Conservation (phyloP, 2,888 invertebrate species). For the Agrilus cyanescens region DNA sequence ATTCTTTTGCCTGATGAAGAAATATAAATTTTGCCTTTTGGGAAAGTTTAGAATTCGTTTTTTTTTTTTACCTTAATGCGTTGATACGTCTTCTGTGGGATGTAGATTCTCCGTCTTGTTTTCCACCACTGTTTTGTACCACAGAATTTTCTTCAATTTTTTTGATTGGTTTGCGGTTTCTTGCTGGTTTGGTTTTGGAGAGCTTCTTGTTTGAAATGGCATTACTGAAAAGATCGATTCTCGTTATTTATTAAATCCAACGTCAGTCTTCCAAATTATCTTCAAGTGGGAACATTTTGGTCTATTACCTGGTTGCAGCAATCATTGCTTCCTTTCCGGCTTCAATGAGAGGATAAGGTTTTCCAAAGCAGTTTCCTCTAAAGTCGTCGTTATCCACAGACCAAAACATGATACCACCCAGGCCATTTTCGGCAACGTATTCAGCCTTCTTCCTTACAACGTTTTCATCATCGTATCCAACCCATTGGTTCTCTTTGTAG, state of each 20-base stretch:
- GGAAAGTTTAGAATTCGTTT: too few relatives aligned
- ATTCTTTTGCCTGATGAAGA: not conserved
- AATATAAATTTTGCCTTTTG: too few relatives aligned
- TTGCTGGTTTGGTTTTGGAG: constrained; percentile 22
- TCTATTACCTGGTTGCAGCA: constrained; percentile 48
- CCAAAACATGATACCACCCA: constrained; percentile 91
- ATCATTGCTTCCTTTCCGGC: constrained; percentile 76
- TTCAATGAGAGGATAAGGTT: constrained; percentile 83
- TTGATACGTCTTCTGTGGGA: constrained; percentile 10
- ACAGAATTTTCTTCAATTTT: not conserved
- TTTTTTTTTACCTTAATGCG: constrained; percentile 5
- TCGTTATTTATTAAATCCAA: too few relatives aligned
- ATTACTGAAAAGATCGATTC: too few relatives aligned
- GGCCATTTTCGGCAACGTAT: constrained; percentile 70
- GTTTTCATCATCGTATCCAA: constrained; percentile 80
- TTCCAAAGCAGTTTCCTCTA: constrained; percentile 75
- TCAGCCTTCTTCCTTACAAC: constrained; percentile 73
- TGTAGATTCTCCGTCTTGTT: constrained; percentile 13
- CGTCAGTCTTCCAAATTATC: too few relatives aligned
- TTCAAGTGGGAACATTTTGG: too few relatives aligned
- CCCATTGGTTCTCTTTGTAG: constrained; percentile 80
- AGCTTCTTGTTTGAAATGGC: constrained; percentile 20
- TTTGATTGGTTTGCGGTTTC: constrained; percentile 1
- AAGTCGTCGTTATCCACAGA: constrained; percentile 92
- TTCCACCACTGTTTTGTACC: constrained; percentile 18